A percentile compares a stretch with the other conserved stretches of the same genome.
Evolutionary conservation across 2,797 vertebrate genomes (phyloP).

Genomic region (Taenioides sp.): DNA sequence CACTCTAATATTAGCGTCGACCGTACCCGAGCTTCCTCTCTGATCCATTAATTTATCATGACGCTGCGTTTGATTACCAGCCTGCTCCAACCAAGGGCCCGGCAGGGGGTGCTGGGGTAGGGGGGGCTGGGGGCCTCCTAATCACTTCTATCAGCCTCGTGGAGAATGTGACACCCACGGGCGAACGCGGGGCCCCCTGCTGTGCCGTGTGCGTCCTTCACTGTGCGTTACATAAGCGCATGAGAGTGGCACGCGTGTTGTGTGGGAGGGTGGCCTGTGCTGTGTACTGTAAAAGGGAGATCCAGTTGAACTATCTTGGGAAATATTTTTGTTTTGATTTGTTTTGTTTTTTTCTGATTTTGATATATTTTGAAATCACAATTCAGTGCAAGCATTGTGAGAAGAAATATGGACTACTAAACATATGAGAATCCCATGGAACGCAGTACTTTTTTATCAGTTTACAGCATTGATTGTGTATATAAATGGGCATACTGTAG

Average conservation of each 20-base stretch:
- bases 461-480: too few species aligned
- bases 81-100: conserved; percentile 9
- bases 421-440: too few species aligned
- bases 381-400: too few species aligned
- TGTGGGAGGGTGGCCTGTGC: conserved; percentile 26
- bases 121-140: conserved; percentile 40
- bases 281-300: neutral
- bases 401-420: too few species aligned
- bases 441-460: too few species aligned
- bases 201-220: conserved; percentile 48
- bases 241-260: conserved; percentile 32
- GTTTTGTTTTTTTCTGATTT: too few species aligned
- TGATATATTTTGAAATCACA: too few species aligned
- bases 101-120: conserved; percentile 31
- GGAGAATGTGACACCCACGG: conserved; percentile 66
- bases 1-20: neutral
- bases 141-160: conserved; percentile 57
- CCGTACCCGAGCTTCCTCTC: neutral
- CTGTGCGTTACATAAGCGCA: conserved; percentile 53
- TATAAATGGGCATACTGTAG: too few species aligned
- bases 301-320: neutral
- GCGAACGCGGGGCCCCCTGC: conserved; percentile 36
- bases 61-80: conserved; percentile 29
- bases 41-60: conserved; percentile 7
- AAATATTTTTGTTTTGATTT: too few species aligned